phyloP scores from a whole-genome alignment of 2,888 invertebrate species.

The Nomada hirtipes region DNA sequence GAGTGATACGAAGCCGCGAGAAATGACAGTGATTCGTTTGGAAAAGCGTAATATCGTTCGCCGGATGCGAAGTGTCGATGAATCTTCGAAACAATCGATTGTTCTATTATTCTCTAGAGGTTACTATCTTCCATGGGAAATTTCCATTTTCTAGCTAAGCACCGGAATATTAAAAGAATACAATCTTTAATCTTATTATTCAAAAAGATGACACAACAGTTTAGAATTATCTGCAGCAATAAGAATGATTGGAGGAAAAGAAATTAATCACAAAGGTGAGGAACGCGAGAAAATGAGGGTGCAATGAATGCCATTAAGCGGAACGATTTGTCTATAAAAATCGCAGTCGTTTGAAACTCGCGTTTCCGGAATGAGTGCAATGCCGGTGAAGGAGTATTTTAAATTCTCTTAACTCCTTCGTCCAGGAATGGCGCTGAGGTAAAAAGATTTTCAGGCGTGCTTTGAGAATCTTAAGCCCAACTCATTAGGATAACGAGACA shows the following conservation, averaged over 20 bases:
- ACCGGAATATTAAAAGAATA: too few relatives aligned
- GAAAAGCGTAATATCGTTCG: neutral
- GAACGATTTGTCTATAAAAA: slow-evolving; percentile 30
- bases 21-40: slow-evolving; percentile 26
- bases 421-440: slow-evolving; percentile 39
- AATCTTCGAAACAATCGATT: slow-evolving; percentile 2
- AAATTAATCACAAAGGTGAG: neutral
- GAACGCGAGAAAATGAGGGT: neutral
- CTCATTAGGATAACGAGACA: slow-evolving; percentile 69
- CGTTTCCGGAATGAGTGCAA: slow-evolving; percentile 42
- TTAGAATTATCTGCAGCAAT: neutral
- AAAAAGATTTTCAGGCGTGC: slow-evolving; percentile 62
- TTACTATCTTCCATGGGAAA: too few relatives aligned
- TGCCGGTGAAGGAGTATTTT: slow-evolving; percentile 39
- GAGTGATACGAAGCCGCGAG: slow-evolving; percentile 25
- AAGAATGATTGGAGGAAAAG: neutral
- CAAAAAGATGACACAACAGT: too few relatives aligned
- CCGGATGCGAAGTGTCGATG: slow-evolving; percentile 2
- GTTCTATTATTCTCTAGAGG: neutral
- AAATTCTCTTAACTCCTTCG: slow-evolving; percentile 54
- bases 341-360: neutral
- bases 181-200: too few relatives aligned
- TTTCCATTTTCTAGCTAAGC: too few relatives aligned
- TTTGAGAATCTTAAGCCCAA: slow-evolving; percentile 63
- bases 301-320: neutral